Evolutionary conservation across 2,888 invertebrate species (phyloP), one percentile per base, ranked within the genome.

Genomic region (Eubasilissa splendida): DNA sequence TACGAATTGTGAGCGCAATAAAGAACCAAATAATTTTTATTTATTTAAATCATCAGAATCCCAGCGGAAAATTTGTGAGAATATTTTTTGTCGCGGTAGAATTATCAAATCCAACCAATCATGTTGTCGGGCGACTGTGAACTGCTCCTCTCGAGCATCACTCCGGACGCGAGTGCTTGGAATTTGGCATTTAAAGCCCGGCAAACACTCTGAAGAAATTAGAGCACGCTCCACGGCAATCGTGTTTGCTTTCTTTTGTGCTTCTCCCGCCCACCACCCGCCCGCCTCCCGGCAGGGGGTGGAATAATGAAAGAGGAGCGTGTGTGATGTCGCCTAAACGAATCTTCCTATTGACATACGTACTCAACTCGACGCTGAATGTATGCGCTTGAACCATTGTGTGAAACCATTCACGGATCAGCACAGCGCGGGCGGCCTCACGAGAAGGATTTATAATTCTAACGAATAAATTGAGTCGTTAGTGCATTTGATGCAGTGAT

Each of bases 241-340:
- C 71, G 76, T 80, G 80, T 80, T 80, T 76, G 63, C 80, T 60
- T 80, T 71, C 80, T 76, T 76, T 80, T 80, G 80, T 80, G 54
- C n/a, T 52, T 10, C 56, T 12, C n/a, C 4, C n/a, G n/a, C n/a
- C n/a, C 52, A 1, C 50, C 68, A 60, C 60, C 63, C 22, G 22
- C 22, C 22, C 9, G 14, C 31, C 12, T 12, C 12, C 50, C 53
- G 14, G 10, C 33, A 5, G 5, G 53, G 10, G 70, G 70, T 53
- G 70, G 54, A 70, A 70, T 70, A 70, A 70, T 70, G 70, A 70
- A 70, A 70, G 53, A 22, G 70, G 31, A 14, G 53, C 53, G 53
- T 53, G 58, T 58, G 53, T 70, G 70, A 70, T 70, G 70, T 52
- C 53, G 8, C 70, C 70, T 70, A 53, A 70, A 53, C 70, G 54